Percentiles rank a stretch among this genome's conserved stretches.
Conservation (phyloP, 2,113 vertebrate genomes). For the Tor tambroides region DNA sequence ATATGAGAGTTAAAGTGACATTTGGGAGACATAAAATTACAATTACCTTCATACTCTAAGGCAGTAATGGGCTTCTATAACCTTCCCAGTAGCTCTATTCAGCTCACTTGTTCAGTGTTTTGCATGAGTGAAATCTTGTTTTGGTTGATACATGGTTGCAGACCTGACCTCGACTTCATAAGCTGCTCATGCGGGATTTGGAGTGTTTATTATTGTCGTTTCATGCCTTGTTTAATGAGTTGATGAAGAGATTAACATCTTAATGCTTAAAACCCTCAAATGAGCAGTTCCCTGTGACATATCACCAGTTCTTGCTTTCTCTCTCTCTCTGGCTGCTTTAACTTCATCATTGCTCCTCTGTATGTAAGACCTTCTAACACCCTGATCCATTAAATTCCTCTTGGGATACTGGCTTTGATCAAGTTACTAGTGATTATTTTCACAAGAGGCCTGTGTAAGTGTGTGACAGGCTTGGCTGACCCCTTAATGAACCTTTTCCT, state of each 20-base stretch:
- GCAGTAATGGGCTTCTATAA: background rate
- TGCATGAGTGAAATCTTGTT: background rate
- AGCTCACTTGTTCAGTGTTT: background rate
- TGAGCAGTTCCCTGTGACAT: background rate
- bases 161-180: constrained; percentile 3
- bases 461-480: background rate
- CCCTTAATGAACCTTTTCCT: constrained; percentile 5
- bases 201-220: constrained; percentile 9
- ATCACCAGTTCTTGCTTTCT: background rate
- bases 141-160: background rate
- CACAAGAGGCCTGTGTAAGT: background rate
- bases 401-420: constrained; percentile 37
- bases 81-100: background rate
- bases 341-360: background rate
- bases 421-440: constrained; percentile 17
- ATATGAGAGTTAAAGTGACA: background rate
- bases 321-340: background rate
- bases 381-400: constrained; percentile 36
- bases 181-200: background rate
- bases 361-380: constrained; percentile 30
- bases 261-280: background rate
- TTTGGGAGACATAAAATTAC: background rate
- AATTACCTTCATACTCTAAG: background rate
- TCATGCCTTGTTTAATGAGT: constrained; percentile 11
- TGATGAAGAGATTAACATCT: constrained; percentile 29